These are phyloP conservation scores for Aulostomus chinensis DNA, from an alignment of 2,797 vertebrate genomes.

Conservation along the genomic window DNA sequence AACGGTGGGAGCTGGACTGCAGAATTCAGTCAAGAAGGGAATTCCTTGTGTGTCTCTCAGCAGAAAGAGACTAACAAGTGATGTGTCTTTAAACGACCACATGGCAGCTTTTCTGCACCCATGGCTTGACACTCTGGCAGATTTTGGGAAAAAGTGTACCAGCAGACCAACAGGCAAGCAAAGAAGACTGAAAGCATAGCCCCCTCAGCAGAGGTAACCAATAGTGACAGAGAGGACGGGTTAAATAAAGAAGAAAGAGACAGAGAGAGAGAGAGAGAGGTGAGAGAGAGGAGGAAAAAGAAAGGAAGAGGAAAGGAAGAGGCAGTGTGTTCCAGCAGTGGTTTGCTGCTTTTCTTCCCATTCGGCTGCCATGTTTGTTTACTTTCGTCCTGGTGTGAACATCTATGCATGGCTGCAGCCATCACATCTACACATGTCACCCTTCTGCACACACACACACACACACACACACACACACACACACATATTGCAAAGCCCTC, in stretches of 20 bases:
- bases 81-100: too few relatives aligned
- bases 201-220: constrained; percentile 2
- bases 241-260: constrained; percentile 12
- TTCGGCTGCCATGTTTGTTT: constrained; percentile 71
- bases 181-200: background rate
- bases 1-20: too few relatives aligned
- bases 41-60: too few relatives aligned
- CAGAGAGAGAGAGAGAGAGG: too few relatives aligned
- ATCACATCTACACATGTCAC: constrained; percentile 75
- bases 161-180: constrained; percentile 2
- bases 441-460: constrained; percentile 45
- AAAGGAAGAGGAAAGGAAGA: constrained; percentile 3
- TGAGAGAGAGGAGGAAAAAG: background rate
- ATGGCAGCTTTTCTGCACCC: background rate
- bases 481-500: constrained; percentile 53
- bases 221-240: background rate
- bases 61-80: too few relatives aligned
- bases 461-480: constrained; percentile 31
- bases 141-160: background rate
- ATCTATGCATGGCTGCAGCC: constrained; percentile 74
- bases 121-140: background rate
- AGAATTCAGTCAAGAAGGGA: too few relatives aligned
- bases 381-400: constrained; percentile 73
- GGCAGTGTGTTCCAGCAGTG: constrained; percentile 1
- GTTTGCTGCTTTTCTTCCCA: constrained; percentile 38